Percentiles rank a stretch among this genome's conserved stretches.
These are phyloP conservation scores for Ectobius pallidus DNA, from an alignment of 2,888 invertebrate species.

Conservation along the genomic window DNA sequence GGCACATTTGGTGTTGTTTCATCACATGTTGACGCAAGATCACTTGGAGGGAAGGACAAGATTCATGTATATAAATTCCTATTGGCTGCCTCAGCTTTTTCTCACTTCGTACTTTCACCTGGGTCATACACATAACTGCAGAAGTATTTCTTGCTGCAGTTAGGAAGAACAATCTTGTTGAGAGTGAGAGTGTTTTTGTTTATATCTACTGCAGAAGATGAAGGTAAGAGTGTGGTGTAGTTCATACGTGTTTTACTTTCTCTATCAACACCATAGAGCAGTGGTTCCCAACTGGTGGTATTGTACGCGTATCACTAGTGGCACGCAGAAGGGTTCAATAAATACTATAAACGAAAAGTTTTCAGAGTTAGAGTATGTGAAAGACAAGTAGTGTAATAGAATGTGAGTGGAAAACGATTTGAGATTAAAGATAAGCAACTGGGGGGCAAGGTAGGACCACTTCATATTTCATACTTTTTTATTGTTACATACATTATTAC, in stretches of 20 bases:
- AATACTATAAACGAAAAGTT: too few relatives aligned
- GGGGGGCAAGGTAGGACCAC: too few relatives aligned
- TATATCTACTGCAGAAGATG: not conserved
- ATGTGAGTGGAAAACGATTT: too few relatives aligned
- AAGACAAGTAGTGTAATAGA: too few relatives aligned
- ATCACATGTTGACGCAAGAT: conserved; percentile 12
- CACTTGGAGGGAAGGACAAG: not conserved
- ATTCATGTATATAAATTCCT: not conserved
- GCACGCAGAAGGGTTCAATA: not conserved
- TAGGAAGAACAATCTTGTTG: not conserved
- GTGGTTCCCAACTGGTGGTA: not conserved
- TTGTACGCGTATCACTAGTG: not conserved
- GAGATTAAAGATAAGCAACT: too few relatives aligned
- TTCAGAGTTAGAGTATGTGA: too few relatives aligned
- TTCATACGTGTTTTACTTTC: not conserved
- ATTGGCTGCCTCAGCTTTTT: not conserved
- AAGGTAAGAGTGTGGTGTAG: not conserved
- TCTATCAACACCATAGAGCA: not conserved
- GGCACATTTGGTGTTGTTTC: conserved; percentile 2
- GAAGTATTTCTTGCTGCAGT: not conserved
- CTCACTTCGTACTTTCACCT: conserved; percentile 13
- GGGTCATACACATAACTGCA: too few relatives aligned
- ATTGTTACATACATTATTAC: too few relatives aligned
- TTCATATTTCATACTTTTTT: too few relatives aligned
- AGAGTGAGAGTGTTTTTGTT: not conserved